Base-by-base conservation (phyloP, 2,888 invertebrate genomes). In the Hirtodrosophila duncani region DNA sequence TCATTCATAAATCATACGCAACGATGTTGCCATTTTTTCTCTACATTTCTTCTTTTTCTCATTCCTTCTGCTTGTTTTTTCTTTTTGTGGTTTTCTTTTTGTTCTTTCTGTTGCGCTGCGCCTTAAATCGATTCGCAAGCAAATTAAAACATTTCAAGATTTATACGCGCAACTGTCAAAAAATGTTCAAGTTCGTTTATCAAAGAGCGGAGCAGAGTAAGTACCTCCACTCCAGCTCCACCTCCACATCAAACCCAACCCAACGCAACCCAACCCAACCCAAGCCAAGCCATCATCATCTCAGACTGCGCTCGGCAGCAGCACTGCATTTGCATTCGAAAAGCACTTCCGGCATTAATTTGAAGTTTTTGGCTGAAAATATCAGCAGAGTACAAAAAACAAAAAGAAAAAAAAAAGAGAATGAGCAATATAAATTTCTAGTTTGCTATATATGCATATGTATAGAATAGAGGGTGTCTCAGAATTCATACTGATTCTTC, bases 111-210 rank as follows among this genome's bases (percentile, higher is more conserved):
- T 4, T 30, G 16, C 44, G 17, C 56, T 52, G 60, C 52, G 62
- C 70, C 55, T 78, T 68, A 83, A 84, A 84, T 83, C 84, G 83
- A 83, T 83, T 84, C 83, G 80, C 79, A 78, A 81, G 81, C 81
- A 84, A 83, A 84, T 83, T 82, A 83, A 84, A 83, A 84, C 83
- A 82, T 83, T 83, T 84, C 84, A 83, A 83, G 83, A 83, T 83
- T 84, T 83, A 83, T 83, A 82, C 82, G 81, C 84, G 70, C 71
- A 83, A 80, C 82, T 84, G 84, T 84, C 83, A 83, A 81, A 71
- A 75, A 67, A 41, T 60, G 67, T 62, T 65, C 61, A 70, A 75
- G 67, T 74, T 78, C 74, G 75, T 78, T 74, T 78, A 74, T 74
- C 70, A 77, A 53, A 31, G 41, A 23, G 24, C 11, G 10, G 9